Evolutionary conservation across 2,888 invertebrate genomes (phyloP).

Genomic region (Parapristionchus giblindavisi): DNA sequence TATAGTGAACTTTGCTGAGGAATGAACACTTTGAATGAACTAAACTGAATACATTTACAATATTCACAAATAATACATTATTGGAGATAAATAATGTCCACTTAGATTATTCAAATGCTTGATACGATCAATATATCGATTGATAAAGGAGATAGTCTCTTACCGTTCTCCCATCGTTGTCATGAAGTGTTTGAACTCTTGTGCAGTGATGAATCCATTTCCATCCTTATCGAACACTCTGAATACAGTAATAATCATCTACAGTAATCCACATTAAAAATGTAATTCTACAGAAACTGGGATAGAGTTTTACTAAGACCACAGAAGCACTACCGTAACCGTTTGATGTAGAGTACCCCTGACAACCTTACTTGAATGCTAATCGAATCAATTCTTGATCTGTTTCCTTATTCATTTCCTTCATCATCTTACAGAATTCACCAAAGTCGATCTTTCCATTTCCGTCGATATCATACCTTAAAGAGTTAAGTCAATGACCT

Average conservation of each 20-base stretch:
- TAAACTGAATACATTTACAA: no score
- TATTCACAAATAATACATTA: no score
- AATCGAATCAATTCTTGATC: constrained; percentile 69
- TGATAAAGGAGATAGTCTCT: not conserved
- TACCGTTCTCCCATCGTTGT: constrained; percentile 63
- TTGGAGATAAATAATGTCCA: no score
- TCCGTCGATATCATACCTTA: constrained; percentile 68
- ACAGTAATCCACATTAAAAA: not conserved
- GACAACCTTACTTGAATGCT: constrained; percentile 66
- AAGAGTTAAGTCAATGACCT: constrained; percentile 12
- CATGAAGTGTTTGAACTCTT: constrained; percentile 70
- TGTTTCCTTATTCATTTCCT: constrained; percentile 70
- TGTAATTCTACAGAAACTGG: not conserved
- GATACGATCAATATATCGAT: not conserved
- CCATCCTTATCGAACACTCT: constrained; percentile 70
- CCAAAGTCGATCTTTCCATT: constrained; percentile 70
- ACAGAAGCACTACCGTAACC: not conserved
- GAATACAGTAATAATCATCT: constrained; percentile 21
- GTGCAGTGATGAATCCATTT: constrained; percentile 69
- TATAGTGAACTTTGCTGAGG: no score
- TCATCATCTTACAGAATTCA: constrained; percentile 70
- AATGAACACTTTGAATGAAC: not conserved
- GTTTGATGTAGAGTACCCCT: not conserved
- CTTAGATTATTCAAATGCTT: not conserved
- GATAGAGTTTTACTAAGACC: not conserved